phyloP scores from a whole-genome alignment of 2,888 invertebrate genomes.

The Dynastes hyllus region DNA sequence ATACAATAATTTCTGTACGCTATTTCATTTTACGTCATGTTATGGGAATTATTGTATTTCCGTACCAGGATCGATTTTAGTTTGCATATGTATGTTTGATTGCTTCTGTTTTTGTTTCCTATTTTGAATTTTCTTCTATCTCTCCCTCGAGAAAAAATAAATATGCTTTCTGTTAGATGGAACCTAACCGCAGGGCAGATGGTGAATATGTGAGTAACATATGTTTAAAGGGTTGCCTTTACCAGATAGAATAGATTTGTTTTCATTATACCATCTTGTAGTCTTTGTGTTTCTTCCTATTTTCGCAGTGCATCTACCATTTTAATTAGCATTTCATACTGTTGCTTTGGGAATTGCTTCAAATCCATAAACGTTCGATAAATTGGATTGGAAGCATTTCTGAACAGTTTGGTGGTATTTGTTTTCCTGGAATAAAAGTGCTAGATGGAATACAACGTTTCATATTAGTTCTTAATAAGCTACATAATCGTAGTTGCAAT shows the following conservation, averaged over 20 bases:
- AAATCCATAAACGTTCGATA: background rate
- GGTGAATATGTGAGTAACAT: conserved; percentile 85
- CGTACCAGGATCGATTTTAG: background rate
- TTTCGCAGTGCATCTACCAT: background rate
- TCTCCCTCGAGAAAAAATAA: conserved; percentile 9
- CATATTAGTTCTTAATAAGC: too few relatives aligned
- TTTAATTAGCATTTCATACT: background rate
- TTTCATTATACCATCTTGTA: conserved; percentile 47
- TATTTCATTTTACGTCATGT: background rate
- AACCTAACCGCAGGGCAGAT: conserved; percentile 87
- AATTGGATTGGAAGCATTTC: background rate
- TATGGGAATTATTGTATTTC: too few relatives aligned
- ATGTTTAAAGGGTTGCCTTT: conserved; percentile 40
- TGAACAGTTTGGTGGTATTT: too few relatives aligned
- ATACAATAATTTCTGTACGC: background rate
- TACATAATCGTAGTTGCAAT: too few relatives aligned
- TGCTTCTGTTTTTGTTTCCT: conserved; percentile 23
- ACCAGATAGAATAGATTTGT: conserved; percentile 51
- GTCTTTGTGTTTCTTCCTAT: conserved; percentile 1
- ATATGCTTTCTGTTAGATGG: conserved; percentile 77
- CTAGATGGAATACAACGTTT: too few relatives aligned
- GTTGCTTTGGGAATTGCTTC: background rate
- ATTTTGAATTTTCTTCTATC: background rate
- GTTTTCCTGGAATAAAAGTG: too few relatives aligned
- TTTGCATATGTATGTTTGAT: conserved; percentile 9